Evolutionary conservation across 2,113 vertebrate species (phyloP), one percentile per base, ranked within the genome.

Genomic region (Boleophthalmus pectinirostris): DNA sequence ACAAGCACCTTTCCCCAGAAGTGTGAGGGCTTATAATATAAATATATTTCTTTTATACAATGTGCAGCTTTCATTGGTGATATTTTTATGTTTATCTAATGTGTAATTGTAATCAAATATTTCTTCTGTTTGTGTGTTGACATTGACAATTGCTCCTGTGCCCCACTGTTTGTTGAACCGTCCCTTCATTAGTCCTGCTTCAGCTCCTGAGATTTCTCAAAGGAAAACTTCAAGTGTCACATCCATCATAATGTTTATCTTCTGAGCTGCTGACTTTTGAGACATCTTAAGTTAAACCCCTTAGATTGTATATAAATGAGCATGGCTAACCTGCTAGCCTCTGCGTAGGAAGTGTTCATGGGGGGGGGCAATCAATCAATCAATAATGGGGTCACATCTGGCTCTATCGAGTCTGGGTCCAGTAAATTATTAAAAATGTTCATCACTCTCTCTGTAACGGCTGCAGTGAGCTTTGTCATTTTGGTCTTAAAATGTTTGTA

Each of bases 121-220:
- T 24, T 61, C 58, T 61, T 18, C 6, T 61, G 58, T 61, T 61
- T n/a, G 29, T 33, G 15, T 35, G 58, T 15, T 63, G 60, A 63
- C 60, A 63, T 63, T 63, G 60, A 63, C 60, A 35, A 20, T 29
- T 35, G 61, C 20, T 18, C 33, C 33, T 38, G 61, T 64, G 61
- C 33, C 61, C 12, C 18, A 20, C 18, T 38, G 29, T 64, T 38
- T 38, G 38, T 64, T 64, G 61, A 64, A 64, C 61, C 61, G 10
- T 64, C 18, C 61, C 18, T 64, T 64, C 29, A 64, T 64, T 64
- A 35, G 33, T 38, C 29, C 33, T 38, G 61, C 61, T n/a, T 35
- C 61, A 64, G 33, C 33, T 64, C 16, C 29, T 16, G 13, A 61
- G 58, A 25, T 64, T 64, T 64, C 61, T 64, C 29, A 64, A n/a